These are phyloP conservation scores for Laothoe populi DNA, from an alignment of 2,888 invertebrate genomes.

Conservation along the genomic window DNA sequence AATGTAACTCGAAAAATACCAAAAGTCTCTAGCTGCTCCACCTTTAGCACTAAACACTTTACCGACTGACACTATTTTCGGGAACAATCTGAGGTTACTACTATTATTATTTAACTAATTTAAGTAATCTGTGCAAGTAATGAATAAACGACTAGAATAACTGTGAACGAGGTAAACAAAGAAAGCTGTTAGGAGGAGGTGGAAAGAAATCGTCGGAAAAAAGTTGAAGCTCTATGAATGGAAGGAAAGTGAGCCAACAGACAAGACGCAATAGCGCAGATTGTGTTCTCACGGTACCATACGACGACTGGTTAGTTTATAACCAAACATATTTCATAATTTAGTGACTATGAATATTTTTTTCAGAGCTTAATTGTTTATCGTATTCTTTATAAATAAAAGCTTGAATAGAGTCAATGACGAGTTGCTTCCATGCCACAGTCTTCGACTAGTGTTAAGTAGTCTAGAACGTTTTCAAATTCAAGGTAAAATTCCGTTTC, in stretches of 20 bases:
- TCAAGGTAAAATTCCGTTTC: too few species aligned
- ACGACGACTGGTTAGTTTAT: slow-evolving; percentile 54
- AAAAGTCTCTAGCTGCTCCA: too few species aligned
- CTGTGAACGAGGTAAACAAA: slow-evolving; percentile 46
- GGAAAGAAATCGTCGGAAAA: slow-evolving; percentile 79
- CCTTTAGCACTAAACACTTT: too few species aligned
- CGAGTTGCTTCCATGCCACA: too few species aligned
- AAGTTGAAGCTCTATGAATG: slow-evolving; percentile 81
- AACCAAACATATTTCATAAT: slow-evolving; percentile 41
- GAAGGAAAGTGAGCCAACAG: slow-evolving; percentile 79
- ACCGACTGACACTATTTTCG: neutral
- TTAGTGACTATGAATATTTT: neutral
- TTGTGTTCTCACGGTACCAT: slow-evolving; percentile 81
- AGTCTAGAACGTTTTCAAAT: too few species aligned
- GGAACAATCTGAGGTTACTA: neutral
- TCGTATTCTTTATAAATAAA: too few species aligned
- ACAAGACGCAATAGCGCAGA: slow-evolving; percentile 60
- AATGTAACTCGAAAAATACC: too few species aligned
- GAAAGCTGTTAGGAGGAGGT: slow-evolving; percentile 73
- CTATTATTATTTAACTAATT: neutral
- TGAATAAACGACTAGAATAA: slow-evolving; percentile 8
- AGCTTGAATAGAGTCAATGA: too few species aligned
- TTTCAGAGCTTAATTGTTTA: too few species aligned
- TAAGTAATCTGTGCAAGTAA: neutral
- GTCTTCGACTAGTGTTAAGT: too few species aligned